Base-by-base conservation (phyloP, 2,888 invertebrate species). In the Drosophila multiciliata region DNA sequence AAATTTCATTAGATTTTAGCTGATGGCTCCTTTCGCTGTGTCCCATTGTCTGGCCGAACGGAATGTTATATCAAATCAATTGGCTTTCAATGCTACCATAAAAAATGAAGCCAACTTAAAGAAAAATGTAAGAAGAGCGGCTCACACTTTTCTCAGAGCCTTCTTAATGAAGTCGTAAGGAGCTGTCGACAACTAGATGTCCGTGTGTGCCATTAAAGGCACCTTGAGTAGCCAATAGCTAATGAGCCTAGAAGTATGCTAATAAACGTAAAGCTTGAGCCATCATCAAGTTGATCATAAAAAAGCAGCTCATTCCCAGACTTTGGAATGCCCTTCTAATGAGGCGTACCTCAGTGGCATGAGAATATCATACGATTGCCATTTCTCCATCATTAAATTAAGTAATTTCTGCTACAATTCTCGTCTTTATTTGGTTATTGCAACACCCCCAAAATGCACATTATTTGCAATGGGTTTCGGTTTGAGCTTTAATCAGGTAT, bases 1-100 rank as follows among this genome's bases (percentile, higher is more conserved):
- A 89, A 85, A 85, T 85, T 89, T 85, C 89, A 85, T 85, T 85
- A 85, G 84, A 89, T 83, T 85, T 89, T 83, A 80, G 86, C 88
- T 73, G 42, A 59, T 65, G 74, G 85, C 79, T 64, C 23, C 49
- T 50, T 63, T 62, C n/a, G 53, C 55, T 59, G 66, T 38, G 29
- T 74, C 36, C 68, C 68, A 77, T 76, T 75, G 82, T 76, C 72
- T 65, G 38, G 35, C 68, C 50, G 48, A 40, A 63, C 49, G 35
- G 72, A 66, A 58, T 70, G 80, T 78, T 74, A 81, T 83, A 82
- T 64, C 75, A 81, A 87, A 89, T 85, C 85, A 85, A 85, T 85
- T 89, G 85, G 84, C 87, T 84, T 75, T 81, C 74, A 76, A 66
- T 61, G 61, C 62, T 29, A 6, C 45, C 72, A 66, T 70, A 65